A percentile compares a stretch with the other conserved stretches of the same genome.
phyloP scores from a whole-genome alignment of 2,113 vertebrate genomes.

The Ciconia boyciana region DNA sequence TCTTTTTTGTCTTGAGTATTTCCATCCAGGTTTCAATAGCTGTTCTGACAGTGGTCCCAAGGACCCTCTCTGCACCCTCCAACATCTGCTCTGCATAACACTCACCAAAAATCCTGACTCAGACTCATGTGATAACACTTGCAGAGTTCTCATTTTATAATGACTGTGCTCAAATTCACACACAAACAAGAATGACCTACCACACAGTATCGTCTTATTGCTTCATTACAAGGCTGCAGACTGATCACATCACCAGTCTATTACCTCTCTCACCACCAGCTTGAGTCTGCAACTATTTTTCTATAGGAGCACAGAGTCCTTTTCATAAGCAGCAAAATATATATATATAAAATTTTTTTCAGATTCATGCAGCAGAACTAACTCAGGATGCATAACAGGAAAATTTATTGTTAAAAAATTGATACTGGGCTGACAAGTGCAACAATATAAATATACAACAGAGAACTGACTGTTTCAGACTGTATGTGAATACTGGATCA shows the following conservation, averaged over 20 bases:
- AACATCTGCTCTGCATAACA: neutral
- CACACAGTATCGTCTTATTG: neutral
- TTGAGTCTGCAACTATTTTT: neutral
- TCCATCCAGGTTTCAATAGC: neutral
- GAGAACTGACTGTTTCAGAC: neutral
- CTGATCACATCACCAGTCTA: neutral
- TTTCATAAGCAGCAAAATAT: neutral
- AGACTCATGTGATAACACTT: neutral
- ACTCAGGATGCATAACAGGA: neutral
- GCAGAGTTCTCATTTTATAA: neutral
- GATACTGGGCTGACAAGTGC: neutral
- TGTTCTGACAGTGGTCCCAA: neutral
- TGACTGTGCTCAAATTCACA: neutral
- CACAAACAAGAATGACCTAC: neutral
- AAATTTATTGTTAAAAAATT: neutral
- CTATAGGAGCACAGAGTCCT: neutral
- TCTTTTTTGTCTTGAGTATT: neutral
- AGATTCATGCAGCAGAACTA: neutral
- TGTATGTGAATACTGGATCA: rapidly evolving
- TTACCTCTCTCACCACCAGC: neutral
- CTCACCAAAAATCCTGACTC: neutral
- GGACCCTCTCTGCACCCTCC: neutral
- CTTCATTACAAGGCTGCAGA: neutral
- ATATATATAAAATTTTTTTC: too few species aligned
- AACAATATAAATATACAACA: neutral